Evolutionary conservation across 2,113 vertebrate species (phyloP).

Genomic region (Geococcyx californianus): DNA sequence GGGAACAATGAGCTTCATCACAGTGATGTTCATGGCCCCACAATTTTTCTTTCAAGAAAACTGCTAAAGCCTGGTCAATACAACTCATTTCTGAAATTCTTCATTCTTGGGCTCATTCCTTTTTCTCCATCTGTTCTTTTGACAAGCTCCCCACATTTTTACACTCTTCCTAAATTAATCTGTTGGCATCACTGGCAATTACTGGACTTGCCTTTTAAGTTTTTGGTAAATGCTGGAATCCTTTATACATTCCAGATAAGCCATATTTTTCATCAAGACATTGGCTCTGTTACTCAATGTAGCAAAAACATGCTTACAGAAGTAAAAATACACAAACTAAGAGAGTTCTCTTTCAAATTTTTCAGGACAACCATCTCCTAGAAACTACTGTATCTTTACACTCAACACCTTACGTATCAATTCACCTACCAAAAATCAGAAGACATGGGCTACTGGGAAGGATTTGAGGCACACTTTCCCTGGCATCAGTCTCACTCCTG

Average conservation of each 20-base stretch:
- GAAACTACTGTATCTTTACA: background rate
- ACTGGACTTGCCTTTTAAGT: background rate
- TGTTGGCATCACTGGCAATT: background rate
- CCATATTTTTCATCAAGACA: background rate
- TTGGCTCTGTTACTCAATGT: background rate
- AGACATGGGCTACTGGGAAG: background rate
- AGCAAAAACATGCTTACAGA: background rate
- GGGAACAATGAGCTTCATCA: background rate
- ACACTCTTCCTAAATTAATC: background rate
- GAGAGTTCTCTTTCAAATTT: background rate
- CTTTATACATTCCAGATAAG: background rate
- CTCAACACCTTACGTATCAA: background rate
- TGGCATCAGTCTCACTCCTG: background rate
- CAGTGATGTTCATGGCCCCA: background rate
- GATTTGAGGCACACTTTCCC: background rate
- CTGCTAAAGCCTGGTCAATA: rapidly evolving
- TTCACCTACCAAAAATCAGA: background rate
- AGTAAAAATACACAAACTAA: background rate
- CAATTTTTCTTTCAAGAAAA: background rate
- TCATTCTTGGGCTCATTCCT: background rate
- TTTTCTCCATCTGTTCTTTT: background rate
- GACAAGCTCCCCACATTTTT: background rate
- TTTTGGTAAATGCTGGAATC: background rate
- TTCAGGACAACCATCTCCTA: background rate
- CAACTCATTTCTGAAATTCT: background rate